Base-by-base conservation (phyloP, 2,797 vertebrate species). In the Coracias cyanogaster region DNA sequence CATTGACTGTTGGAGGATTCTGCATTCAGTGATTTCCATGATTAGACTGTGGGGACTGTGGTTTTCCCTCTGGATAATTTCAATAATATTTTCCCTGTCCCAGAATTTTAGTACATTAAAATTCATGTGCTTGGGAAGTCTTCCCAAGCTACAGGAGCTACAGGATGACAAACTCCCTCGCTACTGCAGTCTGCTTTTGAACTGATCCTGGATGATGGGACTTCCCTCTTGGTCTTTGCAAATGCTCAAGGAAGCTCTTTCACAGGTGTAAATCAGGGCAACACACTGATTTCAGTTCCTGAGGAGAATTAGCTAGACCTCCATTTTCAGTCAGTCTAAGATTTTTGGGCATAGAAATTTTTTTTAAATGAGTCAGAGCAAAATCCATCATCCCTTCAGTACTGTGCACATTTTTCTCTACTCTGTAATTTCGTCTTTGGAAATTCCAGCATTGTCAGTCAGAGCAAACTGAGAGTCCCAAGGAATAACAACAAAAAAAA, bases 401-500 rank as follows among this genome's bases (percentile, higher is more conserved):
- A 57, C 24, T 48, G 12, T 54, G 28, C 15, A 18, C 71, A 64
- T 90, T 86, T 94, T 70, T 82, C 64, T 76, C 65, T 61, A 46
- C 29, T 66, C 65, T 87, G 48, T 93, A 86, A 95, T 89, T 82
- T 94, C 52, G 89, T 45, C 67, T 73, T 76, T 48, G 74, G 78
- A 90, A 95, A 89, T 82, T 94, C 45, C 86, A 94, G 78, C 20
- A 87, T 11, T 26, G 66, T 92, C 67, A 85, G 20, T 82, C 74
- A 95, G n/a, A 84, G 46, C 33, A 90, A 95, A 71, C 22, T 26
- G 14, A 90, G 86, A 92, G 49, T 61, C 78, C 41, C 57, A 67
- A 78, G n/a, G 57, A 96, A 89, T 49, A 78, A 93, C 45, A 12
- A 89, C n/a, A n/a, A 93, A 89, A 84, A 54, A 82, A 93, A 46